Percentiles rank a stretch among this genome's conserved stretches.
Evolutionary conservation across 2,888 invertebrate species (phyloP).

Genomic region (Pemphredon lugubris): DNA sequence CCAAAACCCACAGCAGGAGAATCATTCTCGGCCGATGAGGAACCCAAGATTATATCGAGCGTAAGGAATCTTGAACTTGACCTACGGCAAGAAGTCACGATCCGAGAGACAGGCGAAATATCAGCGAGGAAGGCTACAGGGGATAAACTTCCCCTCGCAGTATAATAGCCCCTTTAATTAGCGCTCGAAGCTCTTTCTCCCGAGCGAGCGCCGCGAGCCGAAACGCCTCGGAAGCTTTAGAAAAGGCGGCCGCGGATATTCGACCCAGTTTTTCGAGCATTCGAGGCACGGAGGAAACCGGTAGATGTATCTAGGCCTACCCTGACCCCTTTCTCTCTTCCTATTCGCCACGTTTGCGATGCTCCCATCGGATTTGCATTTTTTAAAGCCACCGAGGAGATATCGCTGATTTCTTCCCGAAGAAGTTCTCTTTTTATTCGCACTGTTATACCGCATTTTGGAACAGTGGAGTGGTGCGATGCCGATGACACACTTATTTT

Average conservation of each 20-base stretch:
- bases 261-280: slow-evolving; percentile 60
- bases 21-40: no score
- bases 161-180: slow-evolving; percentile 49
- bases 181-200: slow-evolving; percentile 39
- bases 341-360: neutral
- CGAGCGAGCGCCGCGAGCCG: slow-evolving; percentile 30
- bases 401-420: no score
- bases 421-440: no score
- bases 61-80: no score
- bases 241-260: slow-evolving; percentile 51
- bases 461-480: no score
- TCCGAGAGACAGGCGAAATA: neutral
- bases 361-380: neutral
- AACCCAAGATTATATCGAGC: no score
- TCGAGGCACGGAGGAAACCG: slow-evolving; percentile 27
- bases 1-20: no score
- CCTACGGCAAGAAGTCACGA: neutral
- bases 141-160: slow-evolving; percentile 18
- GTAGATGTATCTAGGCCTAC: slow-evolving; percentile 28
- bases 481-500: no score
- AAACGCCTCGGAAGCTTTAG: slow-evolving; percentile 47
- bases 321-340: slow-evolving; percentile 28
- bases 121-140: slow-evolving; percentile 9
- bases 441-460: no score
- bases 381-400: neutral